Conservation (phyloP, 2,888 invertebrate species). For the Pammene fasciana region DNA sequence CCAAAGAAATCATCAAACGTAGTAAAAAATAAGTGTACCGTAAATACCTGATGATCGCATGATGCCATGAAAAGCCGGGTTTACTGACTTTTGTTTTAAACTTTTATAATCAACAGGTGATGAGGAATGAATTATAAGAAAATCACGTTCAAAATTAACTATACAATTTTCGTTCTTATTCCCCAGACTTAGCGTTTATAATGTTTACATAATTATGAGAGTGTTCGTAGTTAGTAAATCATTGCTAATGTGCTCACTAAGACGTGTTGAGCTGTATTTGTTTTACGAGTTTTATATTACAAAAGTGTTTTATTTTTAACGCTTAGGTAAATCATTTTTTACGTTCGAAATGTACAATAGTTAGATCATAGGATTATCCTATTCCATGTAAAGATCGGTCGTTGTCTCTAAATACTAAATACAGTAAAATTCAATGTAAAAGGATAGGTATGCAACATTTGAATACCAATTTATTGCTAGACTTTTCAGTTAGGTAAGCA, state of each 20-base stretch:
- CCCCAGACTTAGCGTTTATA: neutral
- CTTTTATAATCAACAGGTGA: slow-evolving; percentile 24
- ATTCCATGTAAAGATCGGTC: too few species aligned
- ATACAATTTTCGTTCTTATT: neutral
- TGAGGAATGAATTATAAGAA: slow-evolving; percentile 2
- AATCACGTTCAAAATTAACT: neutral
- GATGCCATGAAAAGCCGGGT: neutral
- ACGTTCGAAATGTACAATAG: too few species aligned
- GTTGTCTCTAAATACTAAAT: too few species aligned
- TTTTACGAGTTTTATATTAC: slow-evolving; percentile 23
- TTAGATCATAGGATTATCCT: too few species aligned
- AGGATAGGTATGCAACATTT: too few species aligned
- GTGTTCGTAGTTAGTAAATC: neutral
- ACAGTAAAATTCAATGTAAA: too few species aligned
- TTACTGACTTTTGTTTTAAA: slow-evolving; percentile 15
- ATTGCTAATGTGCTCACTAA: slow-evolving; percentile 16
- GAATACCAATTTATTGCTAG: too few species aligned
- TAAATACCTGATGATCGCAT: slow-evolving; percentile 17
- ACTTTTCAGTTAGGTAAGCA: too few species aligned
- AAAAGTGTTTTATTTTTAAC: slow-evolving; percentile 16
- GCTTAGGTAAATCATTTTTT: slow-evolving; percentile 2
- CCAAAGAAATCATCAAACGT: slow-evolving; percentile 16
- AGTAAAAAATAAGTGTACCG: slow-evolving; percentile 11
- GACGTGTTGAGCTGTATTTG: slow-evolving; percentile 16
- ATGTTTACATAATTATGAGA: neutral